phyloP scores from a whole-genome alignment of 2,797 vertebrate species.

The Lacerta viridis region DNA sequence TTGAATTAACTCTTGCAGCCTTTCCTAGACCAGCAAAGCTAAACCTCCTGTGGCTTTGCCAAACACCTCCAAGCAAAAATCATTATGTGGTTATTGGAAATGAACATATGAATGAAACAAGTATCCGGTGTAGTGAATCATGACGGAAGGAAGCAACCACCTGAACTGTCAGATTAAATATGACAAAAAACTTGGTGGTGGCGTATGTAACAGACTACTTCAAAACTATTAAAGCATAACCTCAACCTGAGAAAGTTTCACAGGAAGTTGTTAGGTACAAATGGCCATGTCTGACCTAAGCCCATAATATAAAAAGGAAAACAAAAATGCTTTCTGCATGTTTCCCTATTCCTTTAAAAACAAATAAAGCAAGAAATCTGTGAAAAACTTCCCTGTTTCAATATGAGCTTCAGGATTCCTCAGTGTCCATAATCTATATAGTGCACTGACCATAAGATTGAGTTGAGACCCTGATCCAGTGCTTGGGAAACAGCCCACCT shows the following conservation, averaged over 20 bases:
- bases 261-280: conserved; percentile 1
- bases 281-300: not conserved
- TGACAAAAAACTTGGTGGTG: not conserved
- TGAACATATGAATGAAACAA: not conserved
- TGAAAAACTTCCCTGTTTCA: conserved; percentile 6
- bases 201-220: not conserved
- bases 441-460: not conserved
- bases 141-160: not conserved
- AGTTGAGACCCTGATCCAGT: too few relatives aligned
- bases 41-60: not conserved
- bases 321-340: not conserved
- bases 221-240: not conserved
- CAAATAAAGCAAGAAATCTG: not conserved
- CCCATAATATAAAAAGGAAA: not conserved
- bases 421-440: not conserved
- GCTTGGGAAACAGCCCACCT: too few relatives aligned
- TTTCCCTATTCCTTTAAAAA: not conserved
- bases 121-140: not conserved
- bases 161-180: not conserved
- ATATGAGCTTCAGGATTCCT: not conserved
- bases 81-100: conserved; percentile 8
- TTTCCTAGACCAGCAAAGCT: not conserved
- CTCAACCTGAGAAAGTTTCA: not conserved
- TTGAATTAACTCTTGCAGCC: not conserved
- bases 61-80: not conserved